Evolutionary conservation across 2,797 vertebrate genomes (phyloP).

Genomic region (Phoebastria nigripes): DNA sequence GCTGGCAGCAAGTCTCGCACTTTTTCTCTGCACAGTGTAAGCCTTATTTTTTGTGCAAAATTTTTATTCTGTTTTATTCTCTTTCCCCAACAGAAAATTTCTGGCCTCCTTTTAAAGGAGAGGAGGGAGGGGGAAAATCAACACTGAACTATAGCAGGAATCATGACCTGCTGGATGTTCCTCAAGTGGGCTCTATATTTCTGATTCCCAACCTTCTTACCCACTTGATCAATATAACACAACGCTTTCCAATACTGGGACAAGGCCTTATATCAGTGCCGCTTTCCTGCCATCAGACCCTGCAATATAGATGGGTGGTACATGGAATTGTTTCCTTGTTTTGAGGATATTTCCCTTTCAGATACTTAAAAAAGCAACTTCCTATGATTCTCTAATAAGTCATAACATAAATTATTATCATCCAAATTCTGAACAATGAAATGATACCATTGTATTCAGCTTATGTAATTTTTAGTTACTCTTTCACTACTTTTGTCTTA

Average conservation of each 20-base stretch:
- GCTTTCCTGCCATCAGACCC: neutral
- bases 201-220: neutral
- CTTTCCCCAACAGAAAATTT: neutral
- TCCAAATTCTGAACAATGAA: neutral
- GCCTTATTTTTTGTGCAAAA: neutral
- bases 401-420: neutral
- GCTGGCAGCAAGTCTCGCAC: neutral
- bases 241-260: neutral
- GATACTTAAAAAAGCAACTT: neutral
- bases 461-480: neutral
- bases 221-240: neutral
- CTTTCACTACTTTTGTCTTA: neutral
- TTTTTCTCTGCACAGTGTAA: constrained; percentile 15
- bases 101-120: neutral
- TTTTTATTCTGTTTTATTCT: neutral
- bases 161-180: neutral
- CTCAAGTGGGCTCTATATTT: neutral
- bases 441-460: neutral
- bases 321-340: neutral
- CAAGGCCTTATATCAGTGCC: neutral
- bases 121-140: rapidly evolving
- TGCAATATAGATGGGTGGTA: neutral
- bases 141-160: neutral
- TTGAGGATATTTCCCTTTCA: neutral
- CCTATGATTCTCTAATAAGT: neutral